These are phyloP conservation scores for Arctia plantaginis DNA, from an alignment of 2,888 invertebrate genomes.

Conservation along the genomic window DNA sequence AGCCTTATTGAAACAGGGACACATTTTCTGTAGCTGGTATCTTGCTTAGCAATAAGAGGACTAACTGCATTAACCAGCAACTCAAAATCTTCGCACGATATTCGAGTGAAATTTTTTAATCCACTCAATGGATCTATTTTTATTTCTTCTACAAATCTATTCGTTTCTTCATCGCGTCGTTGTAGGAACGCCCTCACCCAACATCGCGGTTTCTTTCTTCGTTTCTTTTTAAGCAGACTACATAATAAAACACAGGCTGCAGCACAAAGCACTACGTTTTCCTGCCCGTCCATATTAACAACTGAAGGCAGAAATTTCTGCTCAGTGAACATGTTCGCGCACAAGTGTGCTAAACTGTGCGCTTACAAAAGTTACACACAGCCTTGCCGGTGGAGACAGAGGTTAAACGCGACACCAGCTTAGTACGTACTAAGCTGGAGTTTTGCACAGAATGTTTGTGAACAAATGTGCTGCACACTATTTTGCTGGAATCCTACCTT, in stretches of 20 bases:
- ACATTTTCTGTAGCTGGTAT: no score
- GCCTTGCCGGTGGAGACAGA: no score
- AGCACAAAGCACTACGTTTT: constrained; percentile 20
- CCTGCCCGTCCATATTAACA: constrained; percentile 14
- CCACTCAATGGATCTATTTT: no score
- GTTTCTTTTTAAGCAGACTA: constrained; percentile 35
- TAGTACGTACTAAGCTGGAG: constrained; percentile 25
- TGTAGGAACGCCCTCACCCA: constrained; percentile 40
- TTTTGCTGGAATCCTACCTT: constrained; percentile 26
- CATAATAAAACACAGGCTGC: constrained; percentile 37
- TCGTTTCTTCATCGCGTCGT: constrained; percentile 19
- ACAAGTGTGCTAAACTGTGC: constrained; percentile 23
- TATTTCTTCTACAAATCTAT: no score
- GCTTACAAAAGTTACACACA: no score
- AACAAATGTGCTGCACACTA: constrained; percentile 30
- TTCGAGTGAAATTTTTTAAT: no score
- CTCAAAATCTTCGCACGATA: no score
- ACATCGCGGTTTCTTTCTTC: no score
- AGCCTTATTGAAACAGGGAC: no score
- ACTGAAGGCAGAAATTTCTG: constrained; percentile 24
- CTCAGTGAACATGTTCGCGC: constrained; percentile 35
- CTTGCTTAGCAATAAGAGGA: no score
- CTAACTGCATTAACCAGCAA: no score
- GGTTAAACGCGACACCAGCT: neutral
- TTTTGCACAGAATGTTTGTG: constrained; percentile 32